phyloP scores from a whole-genome alignment of 2,888 invertebrate genomes.

The Cepaea hortensis region DNA sequence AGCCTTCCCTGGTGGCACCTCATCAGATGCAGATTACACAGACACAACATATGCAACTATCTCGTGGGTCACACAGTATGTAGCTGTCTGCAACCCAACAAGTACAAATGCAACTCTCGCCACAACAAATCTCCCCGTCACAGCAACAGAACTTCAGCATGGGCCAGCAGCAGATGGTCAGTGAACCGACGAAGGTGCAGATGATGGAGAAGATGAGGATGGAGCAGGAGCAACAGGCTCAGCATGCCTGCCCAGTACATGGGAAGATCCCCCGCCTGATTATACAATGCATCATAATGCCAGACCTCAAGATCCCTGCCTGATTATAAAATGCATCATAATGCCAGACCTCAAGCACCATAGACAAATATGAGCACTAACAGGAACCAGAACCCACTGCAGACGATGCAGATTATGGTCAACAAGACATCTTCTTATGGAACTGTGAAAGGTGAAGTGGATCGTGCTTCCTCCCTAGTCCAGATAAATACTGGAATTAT shows the following conservation, averaged over 20 bases:
- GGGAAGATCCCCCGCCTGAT: constrained; percentile 79
- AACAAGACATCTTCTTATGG: too few species aligned
- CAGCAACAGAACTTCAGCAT: constrained; percentile 65
- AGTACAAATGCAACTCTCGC: constrained; percentile 79
- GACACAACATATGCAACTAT: constrained; percentile 82
- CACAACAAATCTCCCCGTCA: constrained; percentile 58
- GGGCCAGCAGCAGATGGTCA: constrained; percentile 49
- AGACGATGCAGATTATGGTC: too few species aligned
- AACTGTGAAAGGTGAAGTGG: too few species aligned
- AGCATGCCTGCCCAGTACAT: constrained; percentile 63
- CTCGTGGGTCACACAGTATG: constrained; percentile 67
- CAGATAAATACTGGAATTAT: too few species aligned
- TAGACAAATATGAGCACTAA: not conserved
- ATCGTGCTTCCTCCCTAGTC: too few species aligned
- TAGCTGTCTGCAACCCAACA: constrained; percentile 72
- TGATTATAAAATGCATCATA: too few species aligned
- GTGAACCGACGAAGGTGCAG: constrained; percentile 52
- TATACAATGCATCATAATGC: too few species aligned
- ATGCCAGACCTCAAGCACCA: too few species aligned
- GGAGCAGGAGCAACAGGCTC: constrained; percentile 49
- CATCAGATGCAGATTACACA: constrained; percentile 87
- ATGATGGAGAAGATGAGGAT: constrained; percentile 59
- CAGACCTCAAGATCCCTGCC: too few species aligned
- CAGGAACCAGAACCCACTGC: too few species aligned
- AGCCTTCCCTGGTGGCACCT: constrained; percentile 84